Evolutionary conservation across 2,888 invertebrate genomes (phyloP).

Genomic region (Epistrophe eligans): DNA sequence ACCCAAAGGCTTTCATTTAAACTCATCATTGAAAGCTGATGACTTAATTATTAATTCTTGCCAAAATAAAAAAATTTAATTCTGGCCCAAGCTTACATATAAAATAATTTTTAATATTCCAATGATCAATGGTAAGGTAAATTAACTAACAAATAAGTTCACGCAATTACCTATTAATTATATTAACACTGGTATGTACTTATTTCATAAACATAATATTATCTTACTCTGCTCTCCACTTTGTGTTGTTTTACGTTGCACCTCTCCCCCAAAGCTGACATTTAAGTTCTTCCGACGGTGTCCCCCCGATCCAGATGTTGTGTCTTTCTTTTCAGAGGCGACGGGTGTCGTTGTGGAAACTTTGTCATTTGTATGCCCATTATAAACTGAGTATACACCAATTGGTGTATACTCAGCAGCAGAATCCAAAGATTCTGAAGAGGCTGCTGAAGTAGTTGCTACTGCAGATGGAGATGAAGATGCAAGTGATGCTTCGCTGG

Average conservation of each 20-base stretch:
- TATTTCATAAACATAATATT: background rate
- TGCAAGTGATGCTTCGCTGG: constrained; percentile 36
- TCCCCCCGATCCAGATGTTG: constrained; percentile 23
- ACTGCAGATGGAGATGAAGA: constrained; percentile 3
- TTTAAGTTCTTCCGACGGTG: constrained; percentile 57
- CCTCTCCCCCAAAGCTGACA: constrained; percentile 25
- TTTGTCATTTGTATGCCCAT: constrained; percentile 24
- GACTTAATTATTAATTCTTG: too few species aligned
- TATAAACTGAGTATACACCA: constrained; percentile 36
- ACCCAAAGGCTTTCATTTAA: too few species aligned
- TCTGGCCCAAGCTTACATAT: too few species aligned
- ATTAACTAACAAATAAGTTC: background rate
- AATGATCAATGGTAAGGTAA: background rate
- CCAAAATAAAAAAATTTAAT: too few species aligned
- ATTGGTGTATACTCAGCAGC: constrained; percentile 19
- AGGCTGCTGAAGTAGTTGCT: background rate
- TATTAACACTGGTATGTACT: too few species aligned
- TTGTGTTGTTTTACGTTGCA: constrained; percentile 13
- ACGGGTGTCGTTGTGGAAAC: constrained; percentile 1
- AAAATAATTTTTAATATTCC: too few species aligned
- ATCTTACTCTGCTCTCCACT: constrained; percentile 49
- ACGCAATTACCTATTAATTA: background rate
- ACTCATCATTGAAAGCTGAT: too few species aligned
- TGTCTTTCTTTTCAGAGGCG: constrained; percentile 26
- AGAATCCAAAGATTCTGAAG: constrained; percentile 1